Evolutionary conservation across 2,113 vertebrate genomes (phyloP).

Genomic region (Scomber colias): DNA sequence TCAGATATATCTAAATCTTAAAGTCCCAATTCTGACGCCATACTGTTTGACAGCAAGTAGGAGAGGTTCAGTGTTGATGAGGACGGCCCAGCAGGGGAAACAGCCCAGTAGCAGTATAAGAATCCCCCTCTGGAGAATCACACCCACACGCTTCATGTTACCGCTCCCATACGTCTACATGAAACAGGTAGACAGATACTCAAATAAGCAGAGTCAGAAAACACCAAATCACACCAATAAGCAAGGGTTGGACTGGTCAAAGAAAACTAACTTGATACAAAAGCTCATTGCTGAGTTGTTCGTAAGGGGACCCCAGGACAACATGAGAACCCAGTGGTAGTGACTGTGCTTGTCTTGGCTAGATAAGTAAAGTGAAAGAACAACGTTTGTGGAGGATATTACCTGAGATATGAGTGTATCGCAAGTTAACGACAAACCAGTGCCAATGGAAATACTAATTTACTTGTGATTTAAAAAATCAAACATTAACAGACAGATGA

Average conservation of each 20-base stretch:
- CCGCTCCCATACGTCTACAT: conserved; percentile 91
- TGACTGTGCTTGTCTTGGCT: conserved; percentile 1
- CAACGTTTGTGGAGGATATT: conserved; percentile 22
- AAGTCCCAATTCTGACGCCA: no score
- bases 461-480: background rate
- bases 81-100: conserved; percentile 95
- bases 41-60: conserved; percentile 87
- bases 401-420: conserved; percentile 96
- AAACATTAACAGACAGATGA: background rate
- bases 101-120: conserved; percentile 93
- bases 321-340: conserved; percentile 43
- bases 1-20: no score
- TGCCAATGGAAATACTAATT: conserved; percentile 86
- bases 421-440: conserved; percentile 90
- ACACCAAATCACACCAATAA: background rate
- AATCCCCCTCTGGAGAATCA: conserved; percentile 90
- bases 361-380: conserved; percentile 33
- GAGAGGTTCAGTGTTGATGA: conserved; percentile 91
- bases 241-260: background rate
- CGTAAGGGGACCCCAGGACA: conserved; percentile 23
- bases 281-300: conserved; percentile 35
- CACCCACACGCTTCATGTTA: conserved; percentile 93
- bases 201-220: conserved; percentile 3
- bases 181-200: conserved; percentile 21
- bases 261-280: conserved; percentile 49